Base-by-base conservation (phyloP, 2,113 vertebrate species). In the Rousettus leschenaultii region DNA sequence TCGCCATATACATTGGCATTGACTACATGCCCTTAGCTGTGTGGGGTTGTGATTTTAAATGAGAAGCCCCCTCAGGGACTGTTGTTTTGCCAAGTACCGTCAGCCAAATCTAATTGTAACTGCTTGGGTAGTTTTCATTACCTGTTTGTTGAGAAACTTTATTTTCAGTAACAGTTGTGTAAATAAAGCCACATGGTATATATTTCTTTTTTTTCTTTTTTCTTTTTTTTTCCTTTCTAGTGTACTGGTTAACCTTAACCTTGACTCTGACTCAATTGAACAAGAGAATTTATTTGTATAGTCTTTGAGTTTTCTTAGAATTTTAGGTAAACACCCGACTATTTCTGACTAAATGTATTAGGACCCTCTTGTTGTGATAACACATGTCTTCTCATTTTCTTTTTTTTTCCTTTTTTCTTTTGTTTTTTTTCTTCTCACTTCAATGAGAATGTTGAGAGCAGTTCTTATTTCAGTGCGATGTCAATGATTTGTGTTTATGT, bases 121-220 rank as follows among this genome's bases (percentile, higher is more conserved):
- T 71, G 61, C 71, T 71, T 59, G 33, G 73, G 57, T 79, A 66
- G 63, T 83, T 97, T 21, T 92, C 85, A 77, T 92, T 86, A 86
- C 63, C 55, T 95, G 48, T 71, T 95, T 93, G 51, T 82, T 91
- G 78, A 85, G 93, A 91, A 86, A 86, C 61, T 95, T 93, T 33
- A 59, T 84, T 94, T 91, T 93, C 51, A 84, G 93, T 89, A 89
- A 84, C 18, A 74, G 78, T 96, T 97, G 51, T 95, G n/a, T 94
- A 89, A 96, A 89, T 94, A 96, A 91, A 96, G 19, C 10, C 48
- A 22, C 18, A 18, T 40, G 65, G 21, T 59, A 45, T 74, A 43
- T 35, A 38, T 89, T 53, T 68, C 53, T 33, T 14, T 26, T 26
- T 28, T 28, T 57, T 57, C 21, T 57, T 57, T 22, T 59, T 59